These are phyloP conservation scores for Connochaetes taurinus DNA, from an alignment of 2,113 vertebrate species.

Conservation along the genomic window DNA sequence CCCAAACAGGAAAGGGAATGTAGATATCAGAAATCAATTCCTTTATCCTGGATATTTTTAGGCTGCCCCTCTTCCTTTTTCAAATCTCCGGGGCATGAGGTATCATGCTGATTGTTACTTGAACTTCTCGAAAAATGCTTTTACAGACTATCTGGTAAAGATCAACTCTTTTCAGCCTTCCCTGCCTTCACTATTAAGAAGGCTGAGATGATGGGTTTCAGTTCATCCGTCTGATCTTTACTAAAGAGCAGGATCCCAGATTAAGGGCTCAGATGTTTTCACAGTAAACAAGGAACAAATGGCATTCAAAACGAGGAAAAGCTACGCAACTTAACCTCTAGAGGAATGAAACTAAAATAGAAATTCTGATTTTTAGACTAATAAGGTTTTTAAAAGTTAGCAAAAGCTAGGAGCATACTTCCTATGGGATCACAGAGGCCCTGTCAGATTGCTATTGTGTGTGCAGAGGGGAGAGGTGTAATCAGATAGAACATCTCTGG, in stretches of 20 bases:
- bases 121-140: not conserved
- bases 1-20: not conserved
- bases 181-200: not conserved
- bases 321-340: not conserved
- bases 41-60: not conserved
- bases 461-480: not conserved
- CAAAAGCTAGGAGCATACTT: not conserved
- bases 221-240: not conserved
- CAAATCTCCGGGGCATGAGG: not conserved
- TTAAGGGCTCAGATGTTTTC: not conserved
- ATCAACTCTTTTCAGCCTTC: not conserved
- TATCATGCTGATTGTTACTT: not conserved
- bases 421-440: not conserved
- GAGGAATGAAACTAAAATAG: not conserved
- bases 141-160: not conserved
- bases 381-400: not conserved
- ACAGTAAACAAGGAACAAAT: not conserved
- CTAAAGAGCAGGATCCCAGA: not conserved
- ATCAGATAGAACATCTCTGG: not conserved
- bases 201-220: not conserved
- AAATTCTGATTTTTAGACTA: not conserved
- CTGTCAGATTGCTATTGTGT: not conserved
- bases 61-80: not conserved
- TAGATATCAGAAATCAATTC: not conserved
- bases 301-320: not conserved